Base-by-base conservation (phyloP, 2,113 vertebrate genomes). In the Cathartes aura region DNA sequence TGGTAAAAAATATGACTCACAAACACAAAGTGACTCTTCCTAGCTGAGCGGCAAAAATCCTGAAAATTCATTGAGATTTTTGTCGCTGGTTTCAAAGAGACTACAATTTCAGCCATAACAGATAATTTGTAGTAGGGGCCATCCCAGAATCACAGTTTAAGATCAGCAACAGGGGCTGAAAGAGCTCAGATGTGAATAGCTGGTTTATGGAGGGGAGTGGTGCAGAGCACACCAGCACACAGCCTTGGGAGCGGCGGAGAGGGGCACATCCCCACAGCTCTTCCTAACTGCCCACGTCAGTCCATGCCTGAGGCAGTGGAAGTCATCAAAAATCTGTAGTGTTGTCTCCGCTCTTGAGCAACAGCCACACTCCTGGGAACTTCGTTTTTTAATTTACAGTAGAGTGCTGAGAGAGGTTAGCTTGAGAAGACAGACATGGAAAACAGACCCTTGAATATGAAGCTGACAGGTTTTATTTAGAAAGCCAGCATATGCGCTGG, bases 381-480 rank as follows among this genome's bases (percentile, higher is more conserved):
- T 88, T 92, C 2, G 8, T 36, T 75, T 81, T 89, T 82, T 32
- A 53, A n/a, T 94, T 83, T 95, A 70, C 84, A 64, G 63, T 38
- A 40, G 40, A 88, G 63, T 66, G 63, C 80, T 68, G 62, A 56
- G 80, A 70, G 59, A 91, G 73, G 87, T 90, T 97, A 92, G 70
- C 80, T 38, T 87, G 56, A 62, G 93, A 92, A 82, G 63, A 43
- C 67, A 93, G 94, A 63, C 79, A 43, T 73, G 47, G 85, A 91
- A 96, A 96, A 71, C 64, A 96, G 86, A 88, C 64, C 78, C 91
- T 91, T 80, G 64, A 82, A 90, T 94, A 59, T 62, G 96, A 92
- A 92, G 83, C 79, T 97, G 97, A 95, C 82, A 96, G 85, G 87
- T 95, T 97, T 97, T 97, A 95, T 97, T 98, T 97, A 96, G 96